Conservation (phyloP, 1,140 invertebrate species). For the Rhyacophila brunnea region DNA sequence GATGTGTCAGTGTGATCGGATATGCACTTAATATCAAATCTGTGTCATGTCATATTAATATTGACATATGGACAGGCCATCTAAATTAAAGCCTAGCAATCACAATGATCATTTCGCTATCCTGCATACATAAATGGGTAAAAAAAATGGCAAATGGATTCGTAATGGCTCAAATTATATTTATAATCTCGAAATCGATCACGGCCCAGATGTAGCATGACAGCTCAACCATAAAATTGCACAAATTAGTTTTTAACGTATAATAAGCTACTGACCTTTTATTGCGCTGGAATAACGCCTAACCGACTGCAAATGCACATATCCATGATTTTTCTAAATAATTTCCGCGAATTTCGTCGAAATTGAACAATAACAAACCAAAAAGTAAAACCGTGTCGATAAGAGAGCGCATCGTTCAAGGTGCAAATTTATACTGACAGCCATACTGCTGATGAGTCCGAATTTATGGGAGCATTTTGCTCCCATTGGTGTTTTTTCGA, state of each 20-base stretch:
- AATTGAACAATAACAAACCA: conserved; percentile 24
- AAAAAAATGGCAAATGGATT: too few species aligned
- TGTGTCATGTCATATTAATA: conserved; percentile 2
- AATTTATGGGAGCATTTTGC: conserved; percentile 67
- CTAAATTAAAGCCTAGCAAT: neutral
- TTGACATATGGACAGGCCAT: neutral
- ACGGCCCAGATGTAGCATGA: conserved; percentile 21
- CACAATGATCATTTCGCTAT: too few species aligned
- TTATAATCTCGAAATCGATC: neutral
- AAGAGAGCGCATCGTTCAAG: conserved; percentile 77
- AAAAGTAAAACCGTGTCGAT: conserved; percentile 35
- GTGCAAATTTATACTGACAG: conserved; percentile 87
- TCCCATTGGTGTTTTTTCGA: conserved; percentile 58
- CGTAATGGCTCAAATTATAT: too few species aligned
- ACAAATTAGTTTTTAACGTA: conserved; percentile 15
- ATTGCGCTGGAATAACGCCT: conserved; percentile 1
- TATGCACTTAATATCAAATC: neutral
- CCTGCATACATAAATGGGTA: too few species aligned
- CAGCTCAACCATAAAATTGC: conserved; percentile 9
- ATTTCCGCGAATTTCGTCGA: conserved; percentile 11
- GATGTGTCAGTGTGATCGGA: too few species aligned
- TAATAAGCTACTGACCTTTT: conserved; percentile 17
- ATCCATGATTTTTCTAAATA: conserved; percentile 18
- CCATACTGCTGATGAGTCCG: conserved; percentile 76
- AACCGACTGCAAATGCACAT: conserved; percentile 21